A percentile compares a stretch with the other conserved stretches of the same genome.
Conservation (phyloP, 2,888 invertebrate species). For the Stegana nigrithorax region DNA sequence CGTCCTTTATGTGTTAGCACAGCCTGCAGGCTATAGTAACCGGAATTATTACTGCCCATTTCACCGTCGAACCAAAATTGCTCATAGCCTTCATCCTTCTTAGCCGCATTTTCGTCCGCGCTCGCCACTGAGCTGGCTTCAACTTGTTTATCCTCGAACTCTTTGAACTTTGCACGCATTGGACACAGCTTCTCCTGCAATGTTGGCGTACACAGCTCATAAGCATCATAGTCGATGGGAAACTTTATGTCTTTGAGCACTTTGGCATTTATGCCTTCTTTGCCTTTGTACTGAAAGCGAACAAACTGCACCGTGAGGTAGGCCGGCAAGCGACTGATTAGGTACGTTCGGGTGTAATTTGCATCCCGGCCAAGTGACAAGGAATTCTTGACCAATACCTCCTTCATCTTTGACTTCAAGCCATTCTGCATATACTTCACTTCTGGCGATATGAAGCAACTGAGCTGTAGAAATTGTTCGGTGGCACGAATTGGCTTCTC, state of each 20-base stretch:
- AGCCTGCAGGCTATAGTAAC: conserved; percentile 96
- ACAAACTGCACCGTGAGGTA: conserved; percentile 98
- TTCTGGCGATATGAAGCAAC: conserved; percentile 96
- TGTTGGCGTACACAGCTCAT: conserved; percentile 89
- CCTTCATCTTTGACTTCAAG: conserved; percentile 81
- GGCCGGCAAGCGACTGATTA: conserved; percentile 93
- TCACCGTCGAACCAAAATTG: conserved; percentile 75
- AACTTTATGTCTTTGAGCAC: conserved; percentile 98
- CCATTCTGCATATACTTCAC: conserved; percentile 97
- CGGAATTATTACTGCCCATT: conserved; percentile 97
- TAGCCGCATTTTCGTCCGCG: conserved; percentile 40
- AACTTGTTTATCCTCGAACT: conserved; percentile 78
- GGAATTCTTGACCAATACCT: conserved; percentile 65
- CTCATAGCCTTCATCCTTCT: conserved; percentile 68
- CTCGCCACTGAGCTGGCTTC: conserved; percentile 71
- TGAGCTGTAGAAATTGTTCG: conserved; percentile 93
- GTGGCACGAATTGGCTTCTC: conserved; percentile 80
- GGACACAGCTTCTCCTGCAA: conserved; percentile 88
- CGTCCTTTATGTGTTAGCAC: conserved; percentile 96
- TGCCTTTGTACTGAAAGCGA: conserved; percentile 96
- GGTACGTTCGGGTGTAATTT: conserved; percentile 89
- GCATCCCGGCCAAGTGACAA: conserved; percentile 88
- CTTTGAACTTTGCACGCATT: conserved; percentile 90
- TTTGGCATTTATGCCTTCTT: conserved; percentile 95
- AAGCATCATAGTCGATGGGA: conserved; percentile 92